Percentiles rank a stretch among this genome's conserved stretches.
These are phyloP conservation scores for Phalacrocorax carbo DNA, from an alignment of 2,113 vertebrate species.

Conservation along the genomic window DNA sequence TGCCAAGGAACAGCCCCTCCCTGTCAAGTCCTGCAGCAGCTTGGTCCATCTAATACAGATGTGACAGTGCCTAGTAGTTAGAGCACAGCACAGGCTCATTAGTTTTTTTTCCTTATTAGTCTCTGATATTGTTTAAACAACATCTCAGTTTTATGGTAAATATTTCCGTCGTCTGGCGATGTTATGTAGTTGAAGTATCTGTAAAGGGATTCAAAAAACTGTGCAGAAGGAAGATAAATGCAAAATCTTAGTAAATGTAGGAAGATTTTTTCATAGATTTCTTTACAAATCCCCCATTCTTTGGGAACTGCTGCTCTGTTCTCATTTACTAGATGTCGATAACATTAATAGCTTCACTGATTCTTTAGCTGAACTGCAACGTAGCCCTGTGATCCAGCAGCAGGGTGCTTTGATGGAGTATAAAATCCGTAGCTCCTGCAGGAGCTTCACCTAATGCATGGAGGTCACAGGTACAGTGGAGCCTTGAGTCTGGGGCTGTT, in stretches of 20 bases:
- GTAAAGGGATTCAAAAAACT: neutral
- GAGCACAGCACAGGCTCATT: neutral
- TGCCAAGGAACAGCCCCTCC: slow-evolving; percentile 25
- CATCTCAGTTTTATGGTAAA: neutral
- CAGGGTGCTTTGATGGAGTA: neutral
- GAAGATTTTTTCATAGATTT: neutral
- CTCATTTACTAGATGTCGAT: neutral
- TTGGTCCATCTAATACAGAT: neutral
- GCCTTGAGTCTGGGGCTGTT: neutral
- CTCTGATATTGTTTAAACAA: neutral
- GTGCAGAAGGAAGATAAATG: neutral
- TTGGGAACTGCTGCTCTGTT: neutral
- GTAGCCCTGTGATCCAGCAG: neutral
- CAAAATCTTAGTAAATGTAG: neutral
- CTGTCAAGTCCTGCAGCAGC: neutral
- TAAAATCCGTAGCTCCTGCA: neutral
- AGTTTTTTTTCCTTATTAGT: neutral
- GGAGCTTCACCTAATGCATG: neutral
- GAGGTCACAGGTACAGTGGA: too few relatives aligned
- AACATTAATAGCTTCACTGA: neutral
- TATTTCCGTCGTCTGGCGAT: neutral
- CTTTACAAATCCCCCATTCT: neutral
- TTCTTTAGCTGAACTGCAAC: neutral
- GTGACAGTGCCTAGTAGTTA: neutral
- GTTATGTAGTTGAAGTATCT: neutral